Base-by-base conservation (phyloP, 92 coral and sea anemone species). In the Actinostola sp. region DNA sequence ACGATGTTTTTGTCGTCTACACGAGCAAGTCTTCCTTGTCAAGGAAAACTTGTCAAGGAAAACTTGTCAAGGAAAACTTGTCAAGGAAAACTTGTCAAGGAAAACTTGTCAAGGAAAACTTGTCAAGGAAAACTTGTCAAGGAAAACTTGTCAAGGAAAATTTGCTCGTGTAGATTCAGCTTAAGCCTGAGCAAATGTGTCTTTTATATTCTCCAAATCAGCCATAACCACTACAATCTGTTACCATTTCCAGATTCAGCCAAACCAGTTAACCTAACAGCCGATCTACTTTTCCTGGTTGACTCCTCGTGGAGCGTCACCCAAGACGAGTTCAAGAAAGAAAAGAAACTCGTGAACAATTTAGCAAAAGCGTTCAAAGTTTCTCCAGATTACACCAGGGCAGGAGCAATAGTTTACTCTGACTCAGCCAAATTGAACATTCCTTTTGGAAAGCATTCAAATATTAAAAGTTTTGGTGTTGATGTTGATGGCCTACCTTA, bases 221-320 rank as follows among this genome's bases (percentile, higher is more conserved):
- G n/a, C n/a, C n/a, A n/a, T n/a, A n/a, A n/a, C n/a, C n/a, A n/a
- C n/a, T n/a, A n/a, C n/a, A n/a, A n/a, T n/a, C n/a, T n/a, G n/a
- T n/a, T n/a, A n/a, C n/a, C n/a, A n/a, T n/a, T 32, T 33, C 44
- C 76, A 78, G 86, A 86, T 35, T 57, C 87, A 39, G 69, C 82
- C 50, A 85, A 75, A 12, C 83, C 91, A 6, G 66, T 90, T 52
- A 80, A 90, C 29, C 66, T 89, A 28, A 73, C 86, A 50, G 66
- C 87, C 35, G 98, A 93, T 61, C 66, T 93, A 34, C 81, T 91
- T 14, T 93, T 93, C 55, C 79, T 90, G 23, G 25, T 93, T 64
- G 98, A 93, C 67, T 88, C 96, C 7, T 93, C 98, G 3, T 85
- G 88, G 66, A 89, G 83, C 17, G 61, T 90, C 36, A 33, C 91